Conservation (phyloP, 2,888 invertebrate genomes). For the Exephanes ischioxanthus region DNA sequence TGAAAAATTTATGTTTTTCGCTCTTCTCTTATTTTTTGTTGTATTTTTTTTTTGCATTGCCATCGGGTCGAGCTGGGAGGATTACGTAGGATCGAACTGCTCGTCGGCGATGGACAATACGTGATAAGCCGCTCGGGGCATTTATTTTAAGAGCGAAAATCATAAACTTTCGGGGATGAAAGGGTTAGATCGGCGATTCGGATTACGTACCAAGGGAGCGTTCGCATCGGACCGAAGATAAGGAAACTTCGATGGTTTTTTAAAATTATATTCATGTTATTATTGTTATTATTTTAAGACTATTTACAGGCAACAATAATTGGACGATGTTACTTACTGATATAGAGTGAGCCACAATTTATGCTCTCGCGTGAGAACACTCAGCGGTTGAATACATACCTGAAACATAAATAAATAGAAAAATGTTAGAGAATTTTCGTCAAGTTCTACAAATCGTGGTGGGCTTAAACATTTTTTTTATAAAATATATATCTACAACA, state of each 20-base stretch:
- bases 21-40: background rate
- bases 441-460: no score
- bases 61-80: background rate
- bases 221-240: background rate
- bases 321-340: background rate
- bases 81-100: slow-evolving; percentile 17
- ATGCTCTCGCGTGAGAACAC: background rate
- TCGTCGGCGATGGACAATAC: slow-evolving; percentile 31
- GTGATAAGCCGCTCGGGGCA: slow-evolving; percentile 8
- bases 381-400: background rate
- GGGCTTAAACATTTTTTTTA: no score
- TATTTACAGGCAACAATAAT: background rate
- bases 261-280: no score
- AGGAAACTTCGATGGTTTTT: background rate
- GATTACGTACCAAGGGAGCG: background rate
- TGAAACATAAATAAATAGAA: background rate
- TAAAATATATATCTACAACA: no score
- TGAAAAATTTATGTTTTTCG: slow-evolving; percentile 75
- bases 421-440: background rate
- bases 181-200: slow-evolving; percentile 5
- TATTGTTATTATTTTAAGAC: no score
- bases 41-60: slow-evolving; percentile 6
- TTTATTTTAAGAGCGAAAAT: slow-evolving; percentile 16
- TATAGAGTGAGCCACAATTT: background rate
- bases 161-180: slow-evolving; percentile 6